Base-by-base conservation (phyloP, 2,113 vertebrate genomes). In the Chaetodon trifascialis region DNA sequence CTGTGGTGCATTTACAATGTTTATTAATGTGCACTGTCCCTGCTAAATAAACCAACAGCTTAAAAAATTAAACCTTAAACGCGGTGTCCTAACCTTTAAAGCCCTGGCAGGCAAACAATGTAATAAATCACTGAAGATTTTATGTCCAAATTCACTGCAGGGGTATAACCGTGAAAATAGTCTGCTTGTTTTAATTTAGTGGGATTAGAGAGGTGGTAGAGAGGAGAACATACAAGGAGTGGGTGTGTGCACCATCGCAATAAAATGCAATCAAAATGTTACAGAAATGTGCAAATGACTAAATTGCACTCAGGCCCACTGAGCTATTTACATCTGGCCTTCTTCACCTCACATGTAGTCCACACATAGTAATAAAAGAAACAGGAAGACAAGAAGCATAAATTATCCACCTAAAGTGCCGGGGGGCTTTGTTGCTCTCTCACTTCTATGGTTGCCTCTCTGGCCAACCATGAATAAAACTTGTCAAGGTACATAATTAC, bases 401-500 rank as follows among this genome's bases (percentile, higher is more conserved):
- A 54, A 77, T 84, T 34, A 80, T 40, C 52, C 52, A 66, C 52
- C 65, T 71, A 42, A 40, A 47, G 46, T 38, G 60, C 55, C 3
- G 25, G 25, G 36, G 51, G 51, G 59, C 59, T 73, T 64, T 73
- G 86, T 63, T 58, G 59, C 38, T 17, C 38, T 10, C 23, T 79
- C 54, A 4, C 25, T 46, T 68, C 77, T 62, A 36, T 67, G 36
- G 34, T 64, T 54, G 46, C 60, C 60, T 81, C 49, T 34, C 51
- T 19, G 21, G 14, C 42, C 56, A 54, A 58, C 51, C 76, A 38
- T 65, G 58, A 77, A 69, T 17, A 55, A 14, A 80, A 38, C 11
- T 69, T 30, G 5, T 56, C 34, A 11, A 46, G 73, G 30, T 71
- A 58, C 78, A 54, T 42, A 69, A 81, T 86, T 54, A 72, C 19